A percentile compares a stretch with the other conserved stretches of the same genome.
These are phyloP conservation scores for Belgica antarctica DNA, from an alignment of 2,888 invertebrate species.

Conservation along the genomic window DNA sequence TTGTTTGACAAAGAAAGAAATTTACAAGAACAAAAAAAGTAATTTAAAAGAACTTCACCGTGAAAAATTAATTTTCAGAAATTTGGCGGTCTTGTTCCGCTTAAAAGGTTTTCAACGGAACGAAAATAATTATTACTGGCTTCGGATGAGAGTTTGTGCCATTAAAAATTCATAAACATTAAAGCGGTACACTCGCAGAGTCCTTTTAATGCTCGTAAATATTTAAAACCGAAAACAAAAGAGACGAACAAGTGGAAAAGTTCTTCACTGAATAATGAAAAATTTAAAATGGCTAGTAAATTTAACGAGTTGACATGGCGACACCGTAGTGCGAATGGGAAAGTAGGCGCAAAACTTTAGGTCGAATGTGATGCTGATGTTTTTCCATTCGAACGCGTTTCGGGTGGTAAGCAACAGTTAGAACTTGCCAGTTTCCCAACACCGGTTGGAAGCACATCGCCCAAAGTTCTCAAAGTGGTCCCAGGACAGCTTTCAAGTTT, in stretches of 20 bases:
- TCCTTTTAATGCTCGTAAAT: not conserved
- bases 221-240: not conserved
- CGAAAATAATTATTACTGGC: conserved; percentile 28
- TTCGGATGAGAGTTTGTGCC: not conserved
- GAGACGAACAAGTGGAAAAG: not conserved
- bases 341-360: not conserved
- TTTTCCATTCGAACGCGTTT: not conserved
- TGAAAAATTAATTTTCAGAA: conserved; percentile 7
- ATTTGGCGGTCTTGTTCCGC: not conserved
- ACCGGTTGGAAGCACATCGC: too few relatives aligned
- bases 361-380: not conserved
- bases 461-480: too few relatives aligned
- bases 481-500: too few relatives aligned
- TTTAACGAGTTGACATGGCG: not conserved
- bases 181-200: not conserved
- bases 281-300: conserved; percentile 2
- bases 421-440: too few relatives aligned
- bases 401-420: not conserved
- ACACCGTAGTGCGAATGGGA: too few relatives aligned
- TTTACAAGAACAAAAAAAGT: not conserved
- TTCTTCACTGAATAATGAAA: not conserved
- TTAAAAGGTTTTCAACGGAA: not conserved
- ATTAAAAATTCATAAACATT: conserved; percentile 40
- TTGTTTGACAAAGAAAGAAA: too few relatives aligned
- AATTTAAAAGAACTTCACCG: not conserved